Evolutionary conservation across 2,888 invertebrate genomes (phyloP).

Genomic region (Silvanus unidentatus): DNA sequence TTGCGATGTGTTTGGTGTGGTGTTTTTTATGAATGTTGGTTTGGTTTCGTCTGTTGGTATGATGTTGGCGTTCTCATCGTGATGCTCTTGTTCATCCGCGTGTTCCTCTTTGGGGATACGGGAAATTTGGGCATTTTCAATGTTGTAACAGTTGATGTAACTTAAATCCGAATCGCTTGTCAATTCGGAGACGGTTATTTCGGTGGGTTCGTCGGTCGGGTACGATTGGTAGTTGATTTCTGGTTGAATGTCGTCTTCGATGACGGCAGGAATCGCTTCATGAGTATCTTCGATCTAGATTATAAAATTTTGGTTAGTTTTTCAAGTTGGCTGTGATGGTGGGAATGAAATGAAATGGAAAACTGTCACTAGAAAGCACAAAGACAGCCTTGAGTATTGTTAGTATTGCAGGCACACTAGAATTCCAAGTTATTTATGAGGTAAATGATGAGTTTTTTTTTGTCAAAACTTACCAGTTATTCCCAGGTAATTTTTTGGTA

Average conservation of each 20-base stretch:
- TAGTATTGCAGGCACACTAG: constrained; percentile 33
- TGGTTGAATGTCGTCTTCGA: neutral
- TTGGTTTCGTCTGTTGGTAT: constrained; percentile 10
- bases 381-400: constrained; percentile 35
- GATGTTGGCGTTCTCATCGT: constrained; percentile 2
- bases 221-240: constrained; percentile 1
- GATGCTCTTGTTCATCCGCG: neutral
- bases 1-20: neutral
- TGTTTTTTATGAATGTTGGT: neutral
- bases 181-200: constrained; percentile 24
- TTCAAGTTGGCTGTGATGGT: too few relatives aligned
- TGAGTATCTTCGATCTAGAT: too few relatives aligned
- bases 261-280: neutral
- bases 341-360: too few relatives aligned
- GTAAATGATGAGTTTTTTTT: neutral
- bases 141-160: constrained; percentile 40
- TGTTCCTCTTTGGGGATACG: constrained; percentile 8
- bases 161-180: constrained; percentile 44
- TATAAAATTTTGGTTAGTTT: too few relatives aligned
- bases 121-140: constrained; percentile 38
- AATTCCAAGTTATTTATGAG: constrained; percentile 1
- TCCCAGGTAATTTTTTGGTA: too few relatives aligned
- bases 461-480: too few relatives aligned
- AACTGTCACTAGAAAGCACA: constrained; percentile 1
- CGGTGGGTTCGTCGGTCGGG: constrained; percentile 2